Conservation (phyloP, 2,797 vertebrate species). For the Clarias laeviceps region DNA sequence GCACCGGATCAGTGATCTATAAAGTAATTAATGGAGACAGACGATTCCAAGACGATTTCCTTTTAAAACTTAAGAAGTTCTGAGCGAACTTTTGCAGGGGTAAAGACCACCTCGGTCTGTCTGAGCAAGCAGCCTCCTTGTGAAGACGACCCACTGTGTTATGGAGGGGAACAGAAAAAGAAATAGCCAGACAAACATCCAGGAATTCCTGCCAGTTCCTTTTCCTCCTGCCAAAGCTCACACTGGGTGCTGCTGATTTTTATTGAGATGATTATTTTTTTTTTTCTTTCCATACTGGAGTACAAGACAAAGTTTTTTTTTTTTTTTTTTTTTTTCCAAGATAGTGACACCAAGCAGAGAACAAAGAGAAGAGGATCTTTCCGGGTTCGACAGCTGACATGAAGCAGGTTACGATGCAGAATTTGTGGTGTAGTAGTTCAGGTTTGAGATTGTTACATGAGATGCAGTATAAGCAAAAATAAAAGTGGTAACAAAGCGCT, state of each 20-base stretch:
- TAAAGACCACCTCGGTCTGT: not conserved
- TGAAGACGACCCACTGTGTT: constrained; percentile 18
- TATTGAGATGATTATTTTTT: not conserved
- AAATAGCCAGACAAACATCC: not conserved
- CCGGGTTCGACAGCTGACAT: not conserved
- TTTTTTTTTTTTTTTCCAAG: not conserved
- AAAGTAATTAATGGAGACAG: not conserved
- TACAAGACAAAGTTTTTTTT: not conserved
- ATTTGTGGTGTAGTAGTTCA: not conserved
- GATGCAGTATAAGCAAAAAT: not conserved
- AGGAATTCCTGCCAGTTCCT: not conserved
- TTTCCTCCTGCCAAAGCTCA: constrained; percentile 17
- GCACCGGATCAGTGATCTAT: not conserved
- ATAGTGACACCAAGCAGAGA: not conserved
- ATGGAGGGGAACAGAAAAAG: constrained; percentile 16
- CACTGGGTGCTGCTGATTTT: not conserved
- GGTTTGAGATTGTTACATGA: not conserved
- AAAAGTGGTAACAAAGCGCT: not conserved
- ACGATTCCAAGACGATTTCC: constrained; percentile 8
- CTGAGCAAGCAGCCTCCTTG: not conserved
- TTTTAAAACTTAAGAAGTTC: constrained; percentile 2
- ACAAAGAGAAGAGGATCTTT: not conserved
- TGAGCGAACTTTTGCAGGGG: not conserved
- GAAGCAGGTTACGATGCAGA: not conserved
- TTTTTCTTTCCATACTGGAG: not conserved